Evolutionary conservation across 2,113 vertebrate genomes (phyloP).

Genomic region (Antennarius striatus): DNA sequence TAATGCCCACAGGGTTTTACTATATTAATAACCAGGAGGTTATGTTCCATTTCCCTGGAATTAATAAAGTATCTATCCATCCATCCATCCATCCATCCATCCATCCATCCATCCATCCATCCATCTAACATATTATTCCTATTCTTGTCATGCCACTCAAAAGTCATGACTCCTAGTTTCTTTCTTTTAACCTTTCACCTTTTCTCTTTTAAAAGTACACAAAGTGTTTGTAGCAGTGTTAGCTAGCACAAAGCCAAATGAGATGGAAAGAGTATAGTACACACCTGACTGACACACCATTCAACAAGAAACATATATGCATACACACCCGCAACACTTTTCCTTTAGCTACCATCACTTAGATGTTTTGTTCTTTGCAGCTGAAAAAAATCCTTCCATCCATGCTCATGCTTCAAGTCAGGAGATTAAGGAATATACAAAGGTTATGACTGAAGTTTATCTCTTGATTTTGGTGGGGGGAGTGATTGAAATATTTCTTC

Average conservation of each 20-base stretch:
- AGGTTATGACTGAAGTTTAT: conserved; percentile 39
- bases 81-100: conserved; percentile 16
- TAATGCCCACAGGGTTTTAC: conserved; percentile 26
- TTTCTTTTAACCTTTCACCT: too few species aligned
- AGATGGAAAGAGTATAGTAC: too few species aligned
- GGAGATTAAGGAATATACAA: conserved; percentile 40
- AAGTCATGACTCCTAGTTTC: too few species aligned
- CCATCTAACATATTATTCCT: too few species aligned
- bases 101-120: too few species aligned
- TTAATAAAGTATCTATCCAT: conserved; percentile 5
- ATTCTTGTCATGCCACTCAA: conserved; percentile 3
- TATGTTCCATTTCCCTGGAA: conserved; percentile 30
- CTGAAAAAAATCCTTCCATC: conserved; percentile 24
- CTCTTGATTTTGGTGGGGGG: conserved; percentile 23
- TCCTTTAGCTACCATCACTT: background rate
- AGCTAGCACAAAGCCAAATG: too few species aligned
- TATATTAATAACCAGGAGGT: conserved; percentile 36
- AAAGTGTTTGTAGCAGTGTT: too few species aligned
- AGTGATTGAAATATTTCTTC: conserved; percentile 45
- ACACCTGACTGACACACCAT: background rate
- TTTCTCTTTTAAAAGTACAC: too few species aligned
- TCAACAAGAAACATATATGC: background rate
- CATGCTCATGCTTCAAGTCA: conserved; percentile 29
- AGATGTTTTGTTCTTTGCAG: conserved; percentile 3
- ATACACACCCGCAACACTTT: background rate